Conservation (phyloP, 2,797 vertebrate genomes). For the Australoheros facetus region DNA sequence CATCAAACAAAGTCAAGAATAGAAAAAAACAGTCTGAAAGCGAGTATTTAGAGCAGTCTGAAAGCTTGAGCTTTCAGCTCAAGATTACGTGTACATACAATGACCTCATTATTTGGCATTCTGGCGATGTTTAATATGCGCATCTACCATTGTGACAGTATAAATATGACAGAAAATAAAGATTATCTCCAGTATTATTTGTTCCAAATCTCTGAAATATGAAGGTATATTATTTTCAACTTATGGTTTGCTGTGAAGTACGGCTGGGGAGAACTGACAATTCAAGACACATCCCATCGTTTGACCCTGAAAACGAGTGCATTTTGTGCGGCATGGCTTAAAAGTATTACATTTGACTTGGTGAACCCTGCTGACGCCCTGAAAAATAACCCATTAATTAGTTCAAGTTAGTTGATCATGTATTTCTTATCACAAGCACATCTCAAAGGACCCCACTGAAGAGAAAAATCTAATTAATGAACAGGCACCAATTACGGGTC, state of each 20-base stretch:
- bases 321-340: neutral
- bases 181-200: neutral
- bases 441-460: slow-evolving; percentile 29
- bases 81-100: too few species aligned
- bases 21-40: too few species aligned
- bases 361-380: slow-evolving; percentile 2
- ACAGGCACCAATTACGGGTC: slow-evolving; percentile 19
- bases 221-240: neutral
- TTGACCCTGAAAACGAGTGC: neutral
- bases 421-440: slow-evolving; percentile 9
- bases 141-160: too few species aligned
- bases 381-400: slow-evolving; percentile 24
- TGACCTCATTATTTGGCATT: too few species aligned
- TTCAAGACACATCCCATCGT: neutral
- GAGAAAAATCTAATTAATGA: slow-evolving; percentile 48
- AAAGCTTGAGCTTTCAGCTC: too few species aligned
- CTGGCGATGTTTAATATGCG: too few species aligned
- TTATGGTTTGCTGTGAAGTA: too few species aligned
- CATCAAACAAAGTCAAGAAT: too few species aligned
- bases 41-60: too few species aligned
- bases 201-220: neutral
- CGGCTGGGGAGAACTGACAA: neutral
- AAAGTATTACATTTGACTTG: neutral
- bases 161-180: neutral
- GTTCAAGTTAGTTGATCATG: slow-evolving; percentile 45